Conservation (phyloP, 2,888 invertebrate species). For the Disparrhopalites patrizii region DNA sequence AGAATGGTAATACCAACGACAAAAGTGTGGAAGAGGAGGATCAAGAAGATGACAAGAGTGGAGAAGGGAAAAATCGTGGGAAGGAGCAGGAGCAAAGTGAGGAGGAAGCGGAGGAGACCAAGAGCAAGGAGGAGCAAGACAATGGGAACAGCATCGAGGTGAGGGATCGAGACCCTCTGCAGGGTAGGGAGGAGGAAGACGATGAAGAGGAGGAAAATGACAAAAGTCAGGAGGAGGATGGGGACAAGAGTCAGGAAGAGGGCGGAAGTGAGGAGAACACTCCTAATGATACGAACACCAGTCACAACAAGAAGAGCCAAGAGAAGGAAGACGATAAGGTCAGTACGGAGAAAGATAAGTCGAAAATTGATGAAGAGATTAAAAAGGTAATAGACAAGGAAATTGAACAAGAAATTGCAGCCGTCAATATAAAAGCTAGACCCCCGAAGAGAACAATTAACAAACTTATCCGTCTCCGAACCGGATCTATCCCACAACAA, state of each 20-base stretch:
- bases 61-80: no score
- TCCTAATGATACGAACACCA: neutral
- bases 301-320: neutral
- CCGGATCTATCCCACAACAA: neutral
- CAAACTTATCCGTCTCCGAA: neutral
- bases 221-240: neutral
- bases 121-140: neutral
- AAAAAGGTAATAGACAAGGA: neutral
- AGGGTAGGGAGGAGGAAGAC: neutral
- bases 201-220: constrained; percentile 7
- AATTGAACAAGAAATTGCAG: neutral
- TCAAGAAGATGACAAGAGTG: neutral
- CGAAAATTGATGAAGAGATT: neutral
- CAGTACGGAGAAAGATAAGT: neutral
- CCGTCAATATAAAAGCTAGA: neutral
- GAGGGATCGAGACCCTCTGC: neutral
- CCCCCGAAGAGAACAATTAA: neutral
- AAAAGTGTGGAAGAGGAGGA: no score
- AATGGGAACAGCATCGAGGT: neutral
- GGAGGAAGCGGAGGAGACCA: constrained; percentile 6
- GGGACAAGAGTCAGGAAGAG: neutral
- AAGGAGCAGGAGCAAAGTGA: neutral
- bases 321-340: neutral
- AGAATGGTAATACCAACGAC: no score
- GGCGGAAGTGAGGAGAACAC: neutral